Evolutionary conservation across 2,888 invertebrate genomes (phyloP).

Genomic region (Clivina fossor): DNA sequence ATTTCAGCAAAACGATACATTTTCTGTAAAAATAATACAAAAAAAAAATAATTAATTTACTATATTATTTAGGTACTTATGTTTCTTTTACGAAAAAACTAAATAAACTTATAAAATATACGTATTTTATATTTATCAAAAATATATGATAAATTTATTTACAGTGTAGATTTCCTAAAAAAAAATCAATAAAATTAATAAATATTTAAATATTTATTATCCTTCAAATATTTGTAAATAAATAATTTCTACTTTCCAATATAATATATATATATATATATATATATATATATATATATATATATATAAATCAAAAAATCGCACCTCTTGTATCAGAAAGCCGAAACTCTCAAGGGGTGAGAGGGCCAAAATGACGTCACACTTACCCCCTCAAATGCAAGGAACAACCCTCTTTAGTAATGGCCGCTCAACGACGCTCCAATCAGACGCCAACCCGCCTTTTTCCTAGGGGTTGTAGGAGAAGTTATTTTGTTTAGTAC

Average conservation of each 20-base stretch:
- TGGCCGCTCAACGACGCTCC: constrained; percentile 46
- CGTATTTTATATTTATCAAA: constrained; percentile 31
- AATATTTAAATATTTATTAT: too few relatives aligned
- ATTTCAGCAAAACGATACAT: too few relatives aligned
- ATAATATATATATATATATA: too few relatives aligned
- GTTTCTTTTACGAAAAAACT: too few relatives aligned
- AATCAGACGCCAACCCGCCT: constrained; percentile 45
- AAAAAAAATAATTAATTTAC: too few relatives aligned
- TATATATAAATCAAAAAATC: constrained; percentile 29
- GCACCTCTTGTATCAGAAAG: not conserved
- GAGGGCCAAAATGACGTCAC: constrained; percentile 37
- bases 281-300: too few relatives aligned
- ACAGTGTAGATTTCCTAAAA: too few relatives aligned
- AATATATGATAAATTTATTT: too few relatives aligned
- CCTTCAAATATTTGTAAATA: too few relatives aligned
- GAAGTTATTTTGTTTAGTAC: constrained; percentile 36
- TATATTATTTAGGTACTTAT: not conserved
- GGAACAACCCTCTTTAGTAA: constrained; percentile 47
- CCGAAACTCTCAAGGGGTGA: constrained; percentile 2
- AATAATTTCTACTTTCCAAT: too few relatives aligned
- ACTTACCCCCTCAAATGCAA: constrained; percentile 42
- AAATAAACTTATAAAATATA: constrained; percentile 9
- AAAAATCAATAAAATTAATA: too few relatives aligned
- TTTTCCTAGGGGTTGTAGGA: constrained; percentile 45
- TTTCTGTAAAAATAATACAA: too few relatives aligned